phyloP scores from a whole-genome alignment of 2,888 invertebrate species.

The Tigriopus californicus region DNA sequence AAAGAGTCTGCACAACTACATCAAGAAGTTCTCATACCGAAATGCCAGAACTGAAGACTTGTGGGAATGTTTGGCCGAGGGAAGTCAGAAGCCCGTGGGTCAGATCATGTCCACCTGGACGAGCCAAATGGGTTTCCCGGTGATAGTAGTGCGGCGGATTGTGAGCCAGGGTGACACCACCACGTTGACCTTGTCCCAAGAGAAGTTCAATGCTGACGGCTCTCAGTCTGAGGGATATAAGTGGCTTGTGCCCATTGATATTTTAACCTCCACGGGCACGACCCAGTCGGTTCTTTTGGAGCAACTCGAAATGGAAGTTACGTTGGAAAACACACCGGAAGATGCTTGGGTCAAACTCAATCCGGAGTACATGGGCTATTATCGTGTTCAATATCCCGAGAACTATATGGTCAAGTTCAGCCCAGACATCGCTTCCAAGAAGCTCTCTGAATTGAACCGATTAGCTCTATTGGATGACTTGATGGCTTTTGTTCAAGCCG shows the following conservation, averaged over 20 bases:
- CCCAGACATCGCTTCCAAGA: slow-evolving; percentile 54
- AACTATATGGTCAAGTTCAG: slow-evolving; percentile 27
- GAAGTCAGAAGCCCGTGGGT: slow-evolving; percentile 70
- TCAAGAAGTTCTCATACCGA: slow-evolving; percentile 22
- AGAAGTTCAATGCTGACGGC: slow-evolving; percentile 70
- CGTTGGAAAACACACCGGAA: slow-evolving; percentile 42
- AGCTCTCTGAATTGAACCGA: slow-evolving; percentile 70
- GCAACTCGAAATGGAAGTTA: not conserved
- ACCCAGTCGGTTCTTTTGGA: slow-evolving; percentile 7
- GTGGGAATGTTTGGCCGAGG: slow-evolving; percentile 72
- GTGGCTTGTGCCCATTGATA: slow-evolving; percentile 1
- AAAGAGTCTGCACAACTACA: slow-evolving; percentile 33
- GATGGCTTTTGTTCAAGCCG: slow-evolving; percentile 75
- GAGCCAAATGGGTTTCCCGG: slow-evolving; percentile 81
- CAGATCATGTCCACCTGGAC: slow-evolving; percentile 94
- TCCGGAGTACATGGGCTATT: slow-evolving; percentile 66
- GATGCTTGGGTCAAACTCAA: slow-evolving; percentile 35
- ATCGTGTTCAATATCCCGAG: slow-evolving; percentile 25
- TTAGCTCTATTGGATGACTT: slow-evolving; percentile 75
- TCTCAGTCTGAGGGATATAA: slow-evolving; percentile 21
- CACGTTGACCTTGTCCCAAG: slow-evolving; percentile 19
- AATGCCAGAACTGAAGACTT: slow-evolving; percentile 86
- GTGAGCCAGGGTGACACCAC: slow-evolving; percentile 16
- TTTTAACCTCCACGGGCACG: not conserved
- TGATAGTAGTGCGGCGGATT: slow-evolving; percentile 36